phyloP scores from a whole-genome alignment of 2,888 invertebrate species.

The Lasius platythorax region DNA sequence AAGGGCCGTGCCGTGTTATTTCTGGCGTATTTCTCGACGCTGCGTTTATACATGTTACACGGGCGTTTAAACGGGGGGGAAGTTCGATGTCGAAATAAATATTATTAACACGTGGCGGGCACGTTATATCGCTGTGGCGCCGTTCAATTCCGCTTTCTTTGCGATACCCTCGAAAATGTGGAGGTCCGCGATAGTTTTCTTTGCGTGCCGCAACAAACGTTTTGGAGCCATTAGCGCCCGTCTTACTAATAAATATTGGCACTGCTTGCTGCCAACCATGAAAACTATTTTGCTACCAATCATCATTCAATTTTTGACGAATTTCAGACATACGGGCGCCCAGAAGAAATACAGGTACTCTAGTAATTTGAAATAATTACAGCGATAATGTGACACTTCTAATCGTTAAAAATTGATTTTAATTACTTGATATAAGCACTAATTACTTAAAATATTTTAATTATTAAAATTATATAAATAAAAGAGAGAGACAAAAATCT shows the following conservation, averaged over 20 bases:
- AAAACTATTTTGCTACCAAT: conserved; percentile 31
- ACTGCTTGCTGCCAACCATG: conserved; percentile 20
- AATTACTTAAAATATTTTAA: not conserved
- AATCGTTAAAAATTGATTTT: not conserved
- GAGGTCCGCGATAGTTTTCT: conserved; percentile 5
- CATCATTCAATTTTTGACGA: conserved; percentile 12
- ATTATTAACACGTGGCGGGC: conserved; percentile 57
- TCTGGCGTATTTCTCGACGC: conserved; percentile 58
- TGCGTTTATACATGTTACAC: conserved; percentile 44
- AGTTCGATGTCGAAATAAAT: conserved; percentile 56
- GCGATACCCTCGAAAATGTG: conserved; percentile 3
- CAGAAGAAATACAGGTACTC: not conserved
- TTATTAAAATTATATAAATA: conserved; percentile 1
- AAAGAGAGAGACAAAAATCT: not conserved
- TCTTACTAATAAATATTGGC: conserved; percentile 48
- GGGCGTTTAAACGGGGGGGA: conserved; percentile 20
- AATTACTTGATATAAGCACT: not conserved
- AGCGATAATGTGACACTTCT: not conserved
- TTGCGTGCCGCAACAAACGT: conserved; percentile 41
- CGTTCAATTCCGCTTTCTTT: conserved; percentile 8
- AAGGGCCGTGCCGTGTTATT: conserved; percentile 59
- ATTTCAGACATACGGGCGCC: not conserved
- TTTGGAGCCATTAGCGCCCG: conserved; percentile 32
- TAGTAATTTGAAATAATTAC: not conserved
- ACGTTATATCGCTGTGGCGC: conserved; percentile 33